Evolutionary conservation across 2,888 invertebrate genomes (phyloP), one percentile per base, ranked within the genome.

Genomic region (Ashinkailepas kermadecensis): DNA sequence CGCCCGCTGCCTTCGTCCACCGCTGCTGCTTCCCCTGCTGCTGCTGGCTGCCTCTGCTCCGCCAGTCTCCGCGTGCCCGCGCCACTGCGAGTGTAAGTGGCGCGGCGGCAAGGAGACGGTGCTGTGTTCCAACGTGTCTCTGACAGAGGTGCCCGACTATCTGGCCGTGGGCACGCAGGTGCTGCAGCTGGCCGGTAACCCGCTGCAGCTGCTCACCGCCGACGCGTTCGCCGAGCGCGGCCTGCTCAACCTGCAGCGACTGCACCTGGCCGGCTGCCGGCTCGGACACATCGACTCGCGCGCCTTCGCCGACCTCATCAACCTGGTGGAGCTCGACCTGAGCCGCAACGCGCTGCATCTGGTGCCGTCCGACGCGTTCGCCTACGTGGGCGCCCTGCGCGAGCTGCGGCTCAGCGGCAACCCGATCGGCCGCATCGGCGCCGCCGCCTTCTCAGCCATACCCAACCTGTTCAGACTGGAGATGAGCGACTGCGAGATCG

Each of bases 151-250:
- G 85, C 96, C 96, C 80, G 93, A 93, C 86, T 92, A 92, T 86
- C 93, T 95, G 85, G 95, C 95, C 88, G 92, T 93, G 70, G 94
- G 93, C 85, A 96, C 96, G 64, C 96, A 96, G 89, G 95, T 96
- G 86, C 89, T 96, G 87, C 95, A 96, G 89, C 91, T 95, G 87
- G 95, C 95, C 84, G 93, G 93, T 84, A 96, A 96, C 88, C 93
- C 94, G 88, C 90, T 96, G 86, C 93, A 93, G 87, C 92, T 93
- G 85, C 90, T 96, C 83, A 92, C 94, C 80, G 91, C 92, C 85
- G 94, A 94, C 87, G 93, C 93, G 84, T 96, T 96, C 88, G 90
- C 92, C 83, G 91, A 92, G 85, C 92, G 93, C 59, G 94, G 93
- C 83, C 90, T 96, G 83, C 90, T 94, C 84, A 96, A 96, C 89